Conservation (phyloP, 2,888 invertebrate genomes). For the Ochlodes sylvanus region DNA sequence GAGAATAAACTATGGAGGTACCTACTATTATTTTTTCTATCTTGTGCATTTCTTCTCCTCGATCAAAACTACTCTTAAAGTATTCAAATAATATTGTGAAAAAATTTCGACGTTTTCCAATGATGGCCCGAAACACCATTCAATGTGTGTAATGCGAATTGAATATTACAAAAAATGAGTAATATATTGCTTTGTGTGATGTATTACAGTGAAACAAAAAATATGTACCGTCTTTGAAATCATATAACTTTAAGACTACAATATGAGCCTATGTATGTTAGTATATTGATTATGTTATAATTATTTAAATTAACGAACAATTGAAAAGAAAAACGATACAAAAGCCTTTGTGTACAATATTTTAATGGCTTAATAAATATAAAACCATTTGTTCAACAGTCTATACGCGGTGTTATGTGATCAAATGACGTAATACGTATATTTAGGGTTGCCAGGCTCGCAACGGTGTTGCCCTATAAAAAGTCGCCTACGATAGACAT, state of each 20-base stretch:
- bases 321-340: not conserved
- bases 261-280: constrained; percentile 4
- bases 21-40: no score
- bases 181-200: no score
- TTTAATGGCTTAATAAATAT: constrained; percentile 6
- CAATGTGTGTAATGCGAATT: no score
- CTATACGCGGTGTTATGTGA: constrained; percentile 41
- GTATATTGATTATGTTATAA: not conserved
- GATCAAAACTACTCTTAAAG: no score
- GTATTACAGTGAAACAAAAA: no score
- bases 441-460: constrained; percentile 49
- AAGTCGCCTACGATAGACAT: constrained; percentile 47
- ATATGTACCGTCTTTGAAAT: not conserved
- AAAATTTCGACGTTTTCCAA: no score
- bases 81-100: no score
- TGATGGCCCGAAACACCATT: no score
- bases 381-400: constrained; percentile 35
- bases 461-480: constrained; percentile 46
- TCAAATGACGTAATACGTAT: constrained; percentile 46
- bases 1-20: no score
- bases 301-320: not conserved
- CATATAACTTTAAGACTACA: constrained; percentile 1
- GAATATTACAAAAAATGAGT: no score
- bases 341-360: constrained; percentile 1
- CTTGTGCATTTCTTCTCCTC: no score